A percentile compares a stretch with the other conserved stretches of the same genome.
These are phyloP conservation scores for Hyposoter dolosus DNA, from an alignment of 2,888 invertebrate genomes.

Conservation along the genomic window DNA sequence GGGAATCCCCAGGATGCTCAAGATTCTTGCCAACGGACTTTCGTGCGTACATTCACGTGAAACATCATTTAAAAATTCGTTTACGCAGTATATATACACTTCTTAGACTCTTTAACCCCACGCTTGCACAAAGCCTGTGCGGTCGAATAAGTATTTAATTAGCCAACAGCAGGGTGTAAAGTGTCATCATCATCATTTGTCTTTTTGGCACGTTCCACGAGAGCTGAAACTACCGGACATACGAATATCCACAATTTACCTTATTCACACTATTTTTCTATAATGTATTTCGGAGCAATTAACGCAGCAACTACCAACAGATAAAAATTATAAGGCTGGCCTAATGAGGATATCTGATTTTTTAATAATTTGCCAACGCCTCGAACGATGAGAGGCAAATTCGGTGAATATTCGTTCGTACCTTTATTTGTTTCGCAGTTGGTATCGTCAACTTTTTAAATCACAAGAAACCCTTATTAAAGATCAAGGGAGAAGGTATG, in stretches of 20 bases:
- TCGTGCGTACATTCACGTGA: constrained; percentile 22
- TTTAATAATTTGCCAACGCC: not conserved
- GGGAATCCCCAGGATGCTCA: constrained; percentile 58
- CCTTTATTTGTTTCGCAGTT: not conserved
- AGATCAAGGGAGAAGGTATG: constrained; percentile 2
- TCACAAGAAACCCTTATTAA: not conserved
- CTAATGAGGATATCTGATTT: not conserved
- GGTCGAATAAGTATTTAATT: constrained; percentile 64
- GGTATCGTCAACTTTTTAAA: not conserved
- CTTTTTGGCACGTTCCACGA: constrained; percentile 66
- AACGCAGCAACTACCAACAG: not conserved
- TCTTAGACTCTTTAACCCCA: constrained; percentile 31
- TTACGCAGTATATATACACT: not conserved
- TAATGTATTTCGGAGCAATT: not conserved
- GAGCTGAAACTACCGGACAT: constrained; percentile 6
- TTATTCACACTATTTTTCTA: not conserved
- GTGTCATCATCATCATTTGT: constrained; percentile 60
- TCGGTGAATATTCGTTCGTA: not conserved
- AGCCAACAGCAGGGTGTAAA: constrained; percentile 29
- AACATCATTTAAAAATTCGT: constrained; percentile 41
- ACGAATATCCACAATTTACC: constrained; percentile 4
- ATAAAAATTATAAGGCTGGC: not conserved
- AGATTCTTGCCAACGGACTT: constrained; percentile 60
- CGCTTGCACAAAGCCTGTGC: constrained; percentile 22
- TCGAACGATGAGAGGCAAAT: not conserved